Evolutionary conservation across 2,797 vertebrate genomes (phyloP).

Genomic region (Rhynchonycteris naso): DNA sequence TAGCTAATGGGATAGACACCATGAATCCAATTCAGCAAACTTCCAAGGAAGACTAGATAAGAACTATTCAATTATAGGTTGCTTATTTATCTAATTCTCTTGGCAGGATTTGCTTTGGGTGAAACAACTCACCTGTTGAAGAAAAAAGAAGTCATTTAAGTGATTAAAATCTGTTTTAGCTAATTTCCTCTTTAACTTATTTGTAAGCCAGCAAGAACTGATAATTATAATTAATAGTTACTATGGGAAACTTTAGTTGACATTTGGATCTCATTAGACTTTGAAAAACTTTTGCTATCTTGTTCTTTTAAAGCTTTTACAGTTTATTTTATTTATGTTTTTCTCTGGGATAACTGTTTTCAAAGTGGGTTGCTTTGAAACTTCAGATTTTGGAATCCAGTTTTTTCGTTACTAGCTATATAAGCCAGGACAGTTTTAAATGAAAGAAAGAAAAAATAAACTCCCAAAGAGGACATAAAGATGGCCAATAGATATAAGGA

Average conservation of each 20-base stretch:
- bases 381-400: neutral
- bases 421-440: neutral
- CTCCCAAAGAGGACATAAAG: neutral
- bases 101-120: conserved; percentile 70
- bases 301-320: conserved; percentile 15
- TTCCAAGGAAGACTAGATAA: conserved; percentile 73
- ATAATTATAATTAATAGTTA: conserved; percentile 76
- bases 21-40: conserved; percentile 63
- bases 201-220: conserved; percentile 66
- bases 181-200: conserved; percentile 77
- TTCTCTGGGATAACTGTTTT: neutral
- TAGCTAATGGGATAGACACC: conserved; percentile 48
- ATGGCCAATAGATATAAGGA: no score
- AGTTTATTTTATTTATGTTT: neutral
- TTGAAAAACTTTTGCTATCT: conserved; percentile 63
- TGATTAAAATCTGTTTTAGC: conserved; percentile 75
- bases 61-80: conserved; percentile 72
- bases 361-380: neutral
- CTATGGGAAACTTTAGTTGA: conserved; percentile 57
- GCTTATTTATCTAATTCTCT: conserved; percentile 77
- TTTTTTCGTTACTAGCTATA: neutral
- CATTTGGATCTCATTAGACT: conserved; percentile 69
- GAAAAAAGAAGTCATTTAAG: conserved; percentile 67
- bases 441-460: neutral
- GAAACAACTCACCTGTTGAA: conserved; percentile 76